These are phyloP conservation scores for Fragum fragum DNA, from an alignment of 2,888 invertebrate species.

Conservation along the genomic window DNA sequence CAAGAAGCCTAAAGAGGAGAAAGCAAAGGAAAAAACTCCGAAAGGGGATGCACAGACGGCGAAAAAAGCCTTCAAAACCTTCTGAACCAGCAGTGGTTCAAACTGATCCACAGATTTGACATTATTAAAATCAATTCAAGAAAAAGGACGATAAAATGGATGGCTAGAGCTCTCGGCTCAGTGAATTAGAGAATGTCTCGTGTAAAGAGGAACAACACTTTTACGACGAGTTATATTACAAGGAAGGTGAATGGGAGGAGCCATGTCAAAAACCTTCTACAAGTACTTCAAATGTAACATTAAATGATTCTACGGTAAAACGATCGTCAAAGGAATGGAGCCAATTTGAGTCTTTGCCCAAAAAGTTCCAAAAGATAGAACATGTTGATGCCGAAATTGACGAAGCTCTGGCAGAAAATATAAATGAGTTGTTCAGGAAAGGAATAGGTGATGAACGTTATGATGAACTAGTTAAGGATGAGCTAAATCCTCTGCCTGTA, in stretches of 20 bases:
- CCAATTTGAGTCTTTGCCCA: neutral
- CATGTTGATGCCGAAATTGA: constrained; percentile 6
- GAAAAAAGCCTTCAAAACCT: too few species aligned
- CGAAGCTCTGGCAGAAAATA: neutral
- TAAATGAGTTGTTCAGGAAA: constrained; percentile 20
- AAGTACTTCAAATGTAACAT: neutral
- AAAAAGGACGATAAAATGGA: constrained; percentile 2
- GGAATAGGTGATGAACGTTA: constrained; percentile 14
- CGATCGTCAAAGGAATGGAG: neutral
- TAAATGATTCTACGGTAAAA: neutral
- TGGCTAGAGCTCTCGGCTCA: neutral
- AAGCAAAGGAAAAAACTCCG: neutral
- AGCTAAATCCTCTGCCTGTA: neutral
- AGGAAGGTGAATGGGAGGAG: constrained; percentile 8
- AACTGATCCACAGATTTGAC: neutral
- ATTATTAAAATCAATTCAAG: neutral
- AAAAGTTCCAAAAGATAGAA: neutral
- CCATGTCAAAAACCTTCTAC: neutral
- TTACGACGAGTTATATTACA: neutral
- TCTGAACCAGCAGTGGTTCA: neutral
- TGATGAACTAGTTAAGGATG: constrained; percentile 5
- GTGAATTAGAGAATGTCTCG: neutral
- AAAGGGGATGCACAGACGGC: neutral
- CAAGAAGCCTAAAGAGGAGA: neutral
- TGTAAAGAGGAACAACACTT: neutral